phyloP scores from a whole-genome alignment of 2,797 vertebrate genomes.

The Enoplosus armatus region DNA sequence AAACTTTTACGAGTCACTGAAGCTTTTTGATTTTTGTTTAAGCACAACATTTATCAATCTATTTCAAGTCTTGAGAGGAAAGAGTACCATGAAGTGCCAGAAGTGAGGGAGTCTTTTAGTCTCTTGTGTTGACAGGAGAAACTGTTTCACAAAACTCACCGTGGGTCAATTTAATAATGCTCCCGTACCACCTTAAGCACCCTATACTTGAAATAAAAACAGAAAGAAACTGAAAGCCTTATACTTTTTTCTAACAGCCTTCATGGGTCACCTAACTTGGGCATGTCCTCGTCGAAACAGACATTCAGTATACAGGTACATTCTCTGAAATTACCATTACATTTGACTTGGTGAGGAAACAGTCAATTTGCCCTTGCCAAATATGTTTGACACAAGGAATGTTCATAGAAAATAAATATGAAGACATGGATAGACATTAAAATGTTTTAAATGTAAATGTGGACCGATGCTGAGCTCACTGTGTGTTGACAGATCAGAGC shows the following conservation, averaged over 20 bases:
- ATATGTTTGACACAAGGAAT: constrained; percentile 64
- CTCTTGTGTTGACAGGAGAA: constrained; percentile 70
- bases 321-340: constrained; percentile 84
- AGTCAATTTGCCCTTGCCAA: constrained; percentile 76
- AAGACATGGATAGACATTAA: constrained; percentile 59
- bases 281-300: constrained; percentile 74
- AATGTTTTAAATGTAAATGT: constrained; percentile 53
- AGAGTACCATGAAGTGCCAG: constrained; percentile 87
- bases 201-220: constrained; percentile 57
- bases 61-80: constrained; percentile 89
- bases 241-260: constrained; percentile 67
- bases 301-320: constrained; percentile 88
- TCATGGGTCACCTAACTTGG: constrained; percentile 68
- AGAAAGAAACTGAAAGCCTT: constrained; percentile 59
- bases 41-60: constrained; percentile 80
- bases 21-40: constrained; percentile 77
- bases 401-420: constrained; percentile 73
- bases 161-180: constrained; percentile 65
- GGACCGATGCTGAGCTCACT: constrained; percentile 69
- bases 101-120: constrained; percentile 79
- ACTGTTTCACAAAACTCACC: constrained; percentile 71
- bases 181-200: constrained; percentile 74
- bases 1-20: constrained; percentile 81
- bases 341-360: constrained; percentile 77
- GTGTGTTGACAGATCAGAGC: constrained; percentile 56